Base-by-base conservation (phyloP, 2,113 vertebrate species). In the Cavia aperea region DNA sequence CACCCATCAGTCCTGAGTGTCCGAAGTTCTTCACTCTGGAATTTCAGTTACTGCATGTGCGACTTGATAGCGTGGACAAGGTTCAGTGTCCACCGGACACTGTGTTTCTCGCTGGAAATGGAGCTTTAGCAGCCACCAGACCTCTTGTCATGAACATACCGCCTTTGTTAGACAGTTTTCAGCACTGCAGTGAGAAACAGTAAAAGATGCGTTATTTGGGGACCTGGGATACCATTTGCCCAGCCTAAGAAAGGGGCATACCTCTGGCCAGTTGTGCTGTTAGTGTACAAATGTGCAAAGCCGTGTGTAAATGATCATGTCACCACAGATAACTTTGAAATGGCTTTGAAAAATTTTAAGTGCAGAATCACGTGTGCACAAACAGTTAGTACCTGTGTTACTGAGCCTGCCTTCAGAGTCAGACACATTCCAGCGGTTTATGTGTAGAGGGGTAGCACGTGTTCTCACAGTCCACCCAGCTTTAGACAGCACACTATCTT, bases 31-130 rank as follows among this genome's bases (percentile, higher is more conserved):
- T n/a, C 31, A 2, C 10, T 29, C 58, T 46, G 23, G 26, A 14
- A 43, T 12, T 46, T 77, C 60, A 5, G 11, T 11, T 31, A 23
- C 39, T 43, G 16, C 54, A 1, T 68, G 62, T 43, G 56, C 7
- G 54, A 77, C 15, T 11, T n/a, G 8, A 12, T 15, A 1, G 7
- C 2, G 0, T 7, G 26, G 14, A 7, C 13, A 29, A 11, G 6
- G 70, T 15, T 19, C 11, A 26, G 13, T 8, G 7, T 6, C 51
- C 36, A 29, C 33, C 36, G 0, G 43, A 1, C 3, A 26, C 43
- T 8, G 33, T 39, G 13, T 43, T 77, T 68, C 60, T 54, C 4
- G 26, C 26, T 81, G 63, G 51, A 62, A 86, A 39, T 24, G 36
- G 58, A 60, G 4, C 26, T 58, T 90, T 82, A 21, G 33, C 14